Evolutionary conservation across 2,888 invertebrate species (phyloP).

Genomic region (Dasypolia templi): DNA sequence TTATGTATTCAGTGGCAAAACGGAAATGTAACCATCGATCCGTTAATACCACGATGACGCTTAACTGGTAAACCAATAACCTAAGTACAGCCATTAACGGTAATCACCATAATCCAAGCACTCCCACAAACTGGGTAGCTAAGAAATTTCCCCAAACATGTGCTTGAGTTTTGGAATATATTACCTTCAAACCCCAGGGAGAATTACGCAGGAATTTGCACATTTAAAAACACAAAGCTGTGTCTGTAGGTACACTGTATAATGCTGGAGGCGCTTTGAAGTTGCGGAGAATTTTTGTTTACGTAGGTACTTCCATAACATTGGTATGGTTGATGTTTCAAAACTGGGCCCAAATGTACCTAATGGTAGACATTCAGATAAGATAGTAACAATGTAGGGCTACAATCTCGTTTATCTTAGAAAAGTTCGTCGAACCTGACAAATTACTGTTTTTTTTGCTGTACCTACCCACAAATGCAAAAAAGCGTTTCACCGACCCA

Average conservation of each 20-base stretch:
- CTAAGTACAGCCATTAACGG: constrained; percentile 50
- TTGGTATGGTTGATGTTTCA: constrained; percentile 28
- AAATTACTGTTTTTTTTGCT: background rate
- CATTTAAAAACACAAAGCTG: constrained; percentile 55
- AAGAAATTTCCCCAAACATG: constrained; percentile 53
- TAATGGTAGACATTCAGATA: constrained; percentile 36
- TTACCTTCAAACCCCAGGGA: constrained; percentile 42
- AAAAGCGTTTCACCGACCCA: constrained; percentile 15
- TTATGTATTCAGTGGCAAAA: too few relatives aligned
- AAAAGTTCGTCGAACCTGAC: constrained; percentile 16
- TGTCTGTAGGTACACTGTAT: constrained; percentile 23
- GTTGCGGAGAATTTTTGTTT: constrained; percentile 9
- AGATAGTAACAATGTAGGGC: constrained; percentile 39
- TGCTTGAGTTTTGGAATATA: constrained; percentile 62
- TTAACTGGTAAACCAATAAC: constrained; percentile 57
- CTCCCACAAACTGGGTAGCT: constrained; percentile 28
- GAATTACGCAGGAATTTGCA: constrained; percentile 53
- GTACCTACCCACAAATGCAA: background rate
- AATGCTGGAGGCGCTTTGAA: constrained; percentile 2
- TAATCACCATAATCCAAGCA: constrained; percentile 55
- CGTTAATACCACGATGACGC: constrained; percentile 27
- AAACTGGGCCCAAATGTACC: constrained; percentile 22
- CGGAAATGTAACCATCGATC: constrained; percentile 39
- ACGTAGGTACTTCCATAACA: background rate
- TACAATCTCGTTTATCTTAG: constrained; percentile 30